Percentiles rank a stretch among this genome's conserved stretches.
Conservation (phyloP, 1,140 invertebrate genomes). For the Drosophila varians region DNA sequence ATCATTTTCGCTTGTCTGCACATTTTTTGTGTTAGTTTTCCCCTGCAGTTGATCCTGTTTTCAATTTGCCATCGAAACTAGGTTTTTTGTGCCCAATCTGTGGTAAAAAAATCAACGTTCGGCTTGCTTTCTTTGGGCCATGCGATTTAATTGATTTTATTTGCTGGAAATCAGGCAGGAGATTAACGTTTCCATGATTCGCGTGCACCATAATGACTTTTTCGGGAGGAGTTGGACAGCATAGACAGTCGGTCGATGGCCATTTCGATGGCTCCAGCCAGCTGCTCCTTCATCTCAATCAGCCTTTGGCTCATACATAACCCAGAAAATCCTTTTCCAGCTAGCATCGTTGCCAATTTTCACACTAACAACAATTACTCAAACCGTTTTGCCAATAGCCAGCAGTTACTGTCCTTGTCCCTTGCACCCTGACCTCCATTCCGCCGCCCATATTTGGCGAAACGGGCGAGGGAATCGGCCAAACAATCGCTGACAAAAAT, state of each 20-base stretch:
- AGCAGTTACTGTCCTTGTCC: slow-evolving; percentile 24
- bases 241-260: slow-evolving; percentile 36
- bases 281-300: slow-evolving; percentile 53
- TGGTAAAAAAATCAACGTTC: slow-evolving; percentile 22
- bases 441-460: slow-evolving; percentile 5
- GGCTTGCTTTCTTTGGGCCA: slow-evolving; percentile 7
- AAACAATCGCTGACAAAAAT: slow-evolving; percentile 69
- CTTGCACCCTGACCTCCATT: slow-evolving; percentile 27
- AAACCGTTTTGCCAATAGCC: slow-evolving; percentile 42
- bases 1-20: slow-evolving; percentile 45
- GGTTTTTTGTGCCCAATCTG: slow-evolving; percentile 10
- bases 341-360: slow-evolving; percentile 58
- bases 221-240: no score
- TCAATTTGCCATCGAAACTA: slow-evolving; percentile 13
- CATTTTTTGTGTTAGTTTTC: slow-evolving; percentile 19
- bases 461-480: slow-evolving; percentile 27
- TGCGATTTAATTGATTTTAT: slow-evolving; percentile 39
- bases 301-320: slow-evolving; percentile 48
- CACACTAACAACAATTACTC: slow-evolving; percentile 59
- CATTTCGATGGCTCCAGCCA: slow-evolving; percentile 26
- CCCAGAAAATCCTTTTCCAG: slow-evolving; percentile 47
- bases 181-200: slow-evolving; percentile 1
- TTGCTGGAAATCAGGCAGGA: slow-evolving; percentile 28
- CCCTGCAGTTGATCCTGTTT: slow-evolving; percentile 15
- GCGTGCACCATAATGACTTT: slow-evolving; percentile 4